A percentile compares a stretch with the other conserved stretches of the same genome.
These are phyloP conservation scores for Pseudotriccus pelzelni DNA, from an alignment of 2,797 vertebrate species.

Conservation along the genomic window DNA sequence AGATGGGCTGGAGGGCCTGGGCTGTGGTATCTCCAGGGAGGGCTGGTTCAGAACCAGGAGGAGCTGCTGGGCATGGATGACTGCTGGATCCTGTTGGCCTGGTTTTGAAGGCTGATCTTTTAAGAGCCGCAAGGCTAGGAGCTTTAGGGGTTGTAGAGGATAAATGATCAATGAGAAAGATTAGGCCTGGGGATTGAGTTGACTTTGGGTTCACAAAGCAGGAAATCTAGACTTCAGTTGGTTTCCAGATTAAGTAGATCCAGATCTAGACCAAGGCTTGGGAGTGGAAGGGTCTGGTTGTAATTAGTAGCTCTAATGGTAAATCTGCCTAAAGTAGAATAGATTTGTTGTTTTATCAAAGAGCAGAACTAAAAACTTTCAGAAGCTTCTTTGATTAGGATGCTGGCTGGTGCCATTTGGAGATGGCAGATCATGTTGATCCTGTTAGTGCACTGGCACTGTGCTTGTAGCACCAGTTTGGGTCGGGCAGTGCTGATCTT, in stretches of 20 bases:
- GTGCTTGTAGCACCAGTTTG: rapidly evolving
- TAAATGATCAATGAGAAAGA: neutral
- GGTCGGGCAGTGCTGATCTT: neutral
- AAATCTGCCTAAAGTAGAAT: neutral
- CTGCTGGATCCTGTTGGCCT: neutral
- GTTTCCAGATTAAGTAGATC: neutral
- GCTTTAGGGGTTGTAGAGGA: neutral
- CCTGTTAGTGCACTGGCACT: neutral
- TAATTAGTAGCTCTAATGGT: neutral
- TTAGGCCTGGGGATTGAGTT: neutral
- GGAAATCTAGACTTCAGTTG: neutral
- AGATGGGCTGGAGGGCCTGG: neutral
- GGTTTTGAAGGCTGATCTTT: neutral
- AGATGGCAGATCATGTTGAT: neutral
- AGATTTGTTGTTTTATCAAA: neutral
- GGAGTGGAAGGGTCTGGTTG: neutral
- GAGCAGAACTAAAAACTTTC: neutral
- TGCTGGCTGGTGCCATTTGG: neutral
- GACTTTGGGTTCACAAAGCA: neutral
- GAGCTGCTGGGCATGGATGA: neutral
- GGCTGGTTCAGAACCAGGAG: neutral
- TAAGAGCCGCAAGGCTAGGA: neutral
- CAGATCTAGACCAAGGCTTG: neutral
- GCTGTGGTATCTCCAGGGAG: neutral
- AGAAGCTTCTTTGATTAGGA: neutral